Evolutionary conservation across 2,113 vertebrate genomes (phyloP), one percentile per base, ranked within the genome.

Genomic region (Cynoglossus semilaevis): DNA sequence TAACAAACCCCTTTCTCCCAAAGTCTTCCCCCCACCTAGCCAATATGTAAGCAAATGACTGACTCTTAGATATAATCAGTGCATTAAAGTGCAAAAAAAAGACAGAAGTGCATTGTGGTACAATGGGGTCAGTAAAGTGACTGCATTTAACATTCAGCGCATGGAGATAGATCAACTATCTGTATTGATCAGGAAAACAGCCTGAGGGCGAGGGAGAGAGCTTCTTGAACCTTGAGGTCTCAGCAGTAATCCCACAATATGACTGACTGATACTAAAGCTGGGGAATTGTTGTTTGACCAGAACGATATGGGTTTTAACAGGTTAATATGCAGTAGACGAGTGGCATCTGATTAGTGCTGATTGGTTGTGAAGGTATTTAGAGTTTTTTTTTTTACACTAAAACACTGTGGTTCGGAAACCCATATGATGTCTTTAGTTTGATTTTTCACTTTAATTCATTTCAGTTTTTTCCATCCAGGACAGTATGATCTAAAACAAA

Each of bases 141-240:
- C 40, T 41, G 38, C 12, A 41, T 41, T 61, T 58, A 68, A 79
- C 36, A 74, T 72, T 69, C 70, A 67, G 55, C 44, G 59, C 47
- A 29, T 13, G 10, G 8, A 35, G 51, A 51, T 47, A 48, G 63
- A 72, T 77, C 65, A 80, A 62, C 70, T 63, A 46, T 74, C 60
- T 47, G 40, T 54, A 85, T 71, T 1, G 65, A 84, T 84, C 63
- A 67, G 47, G 36, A 58, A 76, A 84, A 84, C 35, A 63, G 76
- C 82, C 76, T 10, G 43, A 65, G 65, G 86, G 43, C 63, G n/a
- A 45, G 52, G 48, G 44, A 45, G 52, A 51, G 44, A 11, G 50
- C 43, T 45, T 57, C 8, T 16, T 51, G 49, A 66, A 80, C 61
- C 59, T 60, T 42, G 43, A 57, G 67, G 66, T 77, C 63, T 64